Conservation (phyloP, 1,140 invertebrate species). For the Megalonaias nervosa region DNA sequence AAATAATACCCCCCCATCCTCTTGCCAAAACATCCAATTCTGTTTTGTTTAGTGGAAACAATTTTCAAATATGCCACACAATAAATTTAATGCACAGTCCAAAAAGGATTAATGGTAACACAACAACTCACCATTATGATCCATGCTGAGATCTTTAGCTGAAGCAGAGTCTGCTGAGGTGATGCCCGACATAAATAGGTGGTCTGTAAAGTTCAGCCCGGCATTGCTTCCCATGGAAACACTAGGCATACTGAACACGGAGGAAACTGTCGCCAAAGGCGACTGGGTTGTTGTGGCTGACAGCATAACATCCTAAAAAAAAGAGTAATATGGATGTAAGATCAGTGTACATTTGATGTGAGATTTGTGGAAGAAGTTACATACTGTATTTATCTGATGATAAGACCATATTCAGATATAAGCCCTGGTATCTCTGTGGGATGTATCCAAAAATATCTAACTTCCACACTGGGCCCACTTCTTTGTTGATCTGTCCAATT, state of each 20-base stretch:
- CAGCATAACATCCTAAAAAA: constrained; percentile 70
- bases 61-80: too few species aligned
- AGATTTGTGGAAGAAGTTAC: too few species aligned
- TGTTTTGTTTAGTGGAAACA: too few species aligned
- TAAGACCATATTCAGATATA: too few species aligned
- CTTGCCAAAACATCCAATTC: too few species aligned
- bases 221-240: constrained; percentile 52
- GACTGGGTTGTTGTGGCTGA: constrained; percentile 68
- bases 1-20: too few species aligned
- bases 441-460: too few species aligned
- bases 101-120: background rate
- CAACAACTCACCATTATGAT: constrained; percentile 39
- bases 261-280: constrained; percentile 65
- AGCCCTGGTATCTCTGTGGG: too few species aligned
- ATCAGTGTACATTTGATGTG: background rate
- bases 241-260: constrained; percentile 67
- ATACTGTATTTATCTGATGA: too few species aligned
- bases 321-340: background rate
- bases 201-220: constrained; percentile 53
- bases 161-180: constrained; percentile 49
- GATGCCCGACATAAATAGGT: constrained; percentile 65
- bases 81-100: background rate
- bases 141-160: constrained; percentile 43
- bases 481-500: too few species aligned
- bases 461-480: too few species aligned